A percentile compares a stretch with the other conserved stretches of the same genome.
phyloP scores from a whole-genome alignment of 2,113 vertebrate genomes.

The Telmatochromis brachygnathus region DNA sequence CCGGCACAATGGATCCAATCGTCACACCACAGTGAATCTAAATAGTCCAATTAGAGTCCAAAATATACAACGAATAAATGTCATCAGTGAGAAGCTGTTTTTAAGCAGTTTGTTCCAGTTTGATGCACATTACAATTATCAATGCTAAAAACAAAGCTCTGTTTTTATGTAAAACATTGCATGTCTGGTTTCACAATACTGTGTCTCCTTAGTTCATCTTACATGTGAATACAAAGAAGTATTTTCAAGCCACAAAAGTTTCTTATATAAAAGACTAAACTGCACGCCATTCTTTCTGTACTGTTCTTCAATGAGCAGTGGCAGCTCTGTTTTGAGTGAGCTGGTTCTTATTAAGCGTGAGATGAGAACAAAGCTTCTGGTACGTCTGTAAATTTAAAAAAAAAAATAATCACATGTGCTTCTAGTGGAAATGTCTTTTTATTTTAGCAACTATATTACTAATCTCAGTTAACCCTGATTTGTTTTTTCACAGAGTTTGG shows the following conservation, averaged over 20 bases:
- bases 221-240: background rate
- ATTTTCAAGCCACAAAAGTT: background rate
- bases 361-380: background rate
- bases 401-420: background rate
- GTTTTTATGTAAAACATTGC: background rate
- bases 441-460: background rate
- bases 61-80: background rate
- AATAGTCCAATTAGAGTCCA: background rate
- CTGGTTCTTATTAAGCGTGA: background rate
- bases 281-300: background rate
- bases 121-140: background rate
- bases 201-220: background rate
- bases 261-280: background rate
- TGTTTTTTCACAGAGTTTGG: background rate
- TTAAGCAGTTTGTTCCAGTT: background rate
- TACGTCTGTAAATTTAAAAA: background rate
- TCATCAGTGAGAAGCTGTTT: background rate
- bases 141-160: background rate
- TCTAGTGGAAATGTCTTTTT: background rate
- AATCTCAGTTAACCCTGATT: background rate
- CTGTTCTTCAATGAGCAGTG: background rate
- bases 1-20: background rate
- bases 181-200: background rate
- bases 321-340: background rate
- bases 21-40: background rate